A percentile compares a stretch with the other conserved stretches of the same genome.
Conservation (phyloP, 2,888 invertebrate genomes). For the Cryptocephalus moraei region DNA sequence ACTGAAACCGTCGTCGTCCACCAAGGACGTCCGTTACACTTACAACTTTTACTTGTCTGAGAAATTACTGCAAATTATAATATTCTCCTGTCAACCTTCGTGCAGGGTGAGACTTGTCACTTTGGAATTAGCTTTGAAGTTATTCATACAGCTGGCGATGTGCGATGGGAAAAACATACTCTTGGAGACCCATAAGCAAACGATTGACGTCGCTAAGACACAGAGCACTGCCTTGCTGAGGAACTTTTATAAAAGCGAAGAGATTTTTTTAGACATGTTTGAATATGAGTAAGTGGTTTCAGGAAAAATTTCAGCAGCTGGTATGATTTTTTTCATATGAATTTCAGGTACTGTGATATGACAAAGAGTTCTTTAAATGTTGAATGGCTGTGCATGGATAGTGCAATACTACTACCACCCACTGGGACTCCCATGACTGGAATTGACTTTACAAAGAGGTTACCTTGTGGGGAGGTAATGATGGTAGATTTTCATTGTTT, state of each 20-base stretch:
- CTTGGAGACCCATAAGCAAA: constrained; percentile 55
- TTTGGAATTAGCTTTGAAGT: constrained; percentile 74
- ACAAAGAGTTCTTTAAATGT: constrained; percentile 77
- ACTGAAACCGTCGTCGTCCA: constrained; percentile 22
- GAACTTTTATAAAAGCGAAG: constrained; percentile 94
- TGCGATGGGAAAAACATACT: constrained; percentile 49
- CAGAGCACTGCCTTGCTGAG: constrained; percentile 76
- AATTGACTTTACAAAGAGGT: constrained; percentile 83
- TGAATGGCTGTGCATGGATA: constrained; percentile 95
- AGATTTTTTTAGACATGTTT: constrained; percentile 97
- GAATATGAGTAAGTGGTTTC: constrained; percentile 69
- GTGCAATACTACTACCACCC: constrained; percentile 87
- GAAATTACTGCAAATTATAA: constrained; percentile 72
- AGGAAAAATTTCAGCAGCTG: no score
- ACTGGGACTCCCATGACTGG: constrained; percentile 94
- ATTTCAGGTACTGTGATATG: constrained; percentile 72
- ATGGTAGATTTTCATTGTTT: constrained; percentile 18
- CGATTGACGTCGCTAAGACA: constrained; percentile 61
- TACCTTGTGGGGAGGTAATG: constrained; percentile 90
- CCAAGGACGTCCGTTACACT: constrained; percentile 39
- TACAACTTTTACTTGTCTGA: constrained; percentile 79
- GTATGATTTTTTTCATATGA: neutral
- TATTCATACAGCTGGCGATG: constrained; percentile 60
- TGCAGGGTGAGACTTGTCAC: constrained; percentile 87
- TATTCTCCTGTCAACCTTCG: constrained; percentile 78